These are phyloP conservation scores for Hystrix brachyura DNA, from an alignment of 2,113 vertebrate genomes.

Conservation along the genomic window DNA sequence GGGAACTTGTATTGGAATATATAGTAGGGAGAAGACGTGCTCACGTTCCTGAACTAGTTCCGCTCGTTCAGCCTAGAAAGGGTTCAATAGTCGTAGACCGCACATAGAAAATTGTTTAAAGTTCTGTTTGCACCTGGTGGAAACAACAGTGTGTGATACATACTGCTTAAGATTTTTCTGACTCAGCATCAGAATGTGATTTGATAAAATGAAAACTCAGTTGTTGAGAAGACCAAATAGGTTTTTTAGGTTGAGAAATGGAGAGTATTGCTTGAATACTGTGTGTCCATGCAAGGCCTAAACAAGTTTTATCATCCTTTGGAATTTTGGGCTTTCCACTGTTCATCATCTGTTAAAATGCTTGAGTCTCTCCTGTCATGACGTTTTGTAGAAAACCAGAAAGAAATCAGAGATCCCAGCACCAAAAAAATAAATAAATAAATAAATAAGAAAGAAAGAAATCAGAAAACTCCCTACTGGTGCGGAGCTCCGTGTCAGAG, in stretches of 20 bases:
- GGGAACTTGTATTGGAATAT: background rate
- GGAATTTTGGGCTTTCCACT: background rate
- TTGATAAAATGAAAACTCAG: background rate
- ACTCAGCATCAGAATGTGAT: background rate
- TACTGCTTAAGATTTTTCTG: conserved; percentile 34
- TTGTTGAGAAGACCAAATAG: background rate
- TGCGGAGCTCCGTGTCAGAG: background rate
- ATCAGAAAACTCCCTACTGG: background rate
- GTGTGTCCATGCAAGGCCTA: conserved; percentile 5
- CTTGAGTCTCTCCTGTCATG: background rate
- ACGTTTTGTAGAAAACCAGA: conserved; percentile 11
- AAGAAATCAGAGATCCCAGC: background rate
- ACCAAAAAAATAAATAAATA: too few relatives aligned
- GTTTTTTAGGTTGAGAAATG: background rate
- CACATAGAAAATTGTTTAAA: background rate
- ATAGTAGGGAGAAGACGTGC: background rate
- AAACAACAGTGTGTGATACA: background rate
- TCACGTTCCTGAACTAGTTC: background rate
- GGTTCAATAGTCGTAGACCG: background rate
- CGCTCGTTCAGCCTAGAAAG: background rate
- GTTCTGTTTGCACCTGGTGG: background rate
- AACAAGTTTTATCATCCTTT: conserved; percentile 20
- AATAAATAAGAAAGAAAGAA: background rate
- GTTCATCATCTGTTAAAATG: background rate
- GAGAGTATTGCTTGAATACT: background rate